Percentiles rank a stretch among this genome's conserved stretches.
Evolutionary conservation across 2,113 vertebrate genomes (phyloP).

Genomic region (Strix uralensis): DNA sequence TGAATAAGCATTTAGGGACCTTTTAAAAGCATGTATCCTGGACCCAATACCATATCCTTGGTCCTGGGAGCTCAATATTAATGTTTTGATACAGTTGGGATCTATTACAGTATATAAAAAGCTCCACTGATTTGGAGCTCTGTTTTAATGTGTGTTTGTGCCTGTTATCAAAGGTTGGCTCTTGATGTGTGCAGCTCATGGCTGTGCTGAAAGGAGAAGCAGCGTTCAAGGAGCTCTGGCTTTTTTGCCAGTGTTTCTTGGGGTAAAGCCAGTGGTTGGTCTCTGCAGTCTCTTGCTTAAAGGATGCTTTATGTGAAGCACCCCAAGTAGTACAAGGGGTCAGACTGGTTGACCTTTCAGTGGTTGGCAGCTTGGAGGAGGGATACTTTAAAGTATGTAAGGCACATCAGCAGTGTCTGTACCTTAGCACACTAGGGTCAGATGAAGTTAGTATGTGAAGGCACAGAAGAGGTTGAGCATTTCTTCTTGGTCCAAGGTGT

Average conservation of each 20-base stretch:
- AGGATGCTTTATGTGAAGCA: neutral
- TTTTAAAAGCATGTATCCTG: constrained; percentile 26
- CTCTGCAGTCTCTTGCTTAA: neutral
- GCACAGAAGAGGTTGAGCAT: neutral
- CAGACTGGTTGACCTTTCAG: neutral
- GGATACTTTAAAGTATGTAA: neutral
- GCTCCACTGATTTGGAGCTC: neutral
- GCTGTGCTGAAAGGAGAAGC: neutral
- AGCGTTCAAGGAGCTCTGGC: neutral
- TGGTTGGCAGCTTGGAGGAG: neutral
- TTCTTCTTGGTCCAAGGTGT: neutral
- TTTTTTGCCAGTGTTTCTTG: neutral
- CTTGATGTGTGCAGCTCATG: neutral
- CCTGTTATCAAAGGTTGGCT: neutral
- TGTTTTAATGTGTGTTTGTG: neutral
- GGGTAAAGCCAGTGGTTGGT: neutral
- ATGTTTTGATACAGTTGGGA: neutral
- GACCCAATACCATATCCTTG: neutral
- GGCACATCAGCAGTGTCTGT: neutral
- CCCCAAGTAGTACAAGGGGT: neutral
- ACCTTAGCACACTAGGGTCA: accelerated
- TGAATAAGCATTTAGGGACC: constrained; percentile 1
- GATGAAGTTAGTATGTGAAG: neutral
- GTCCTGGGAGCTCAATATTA: constrained; percentile 5
- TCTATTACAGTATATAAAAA: constrained; percentile 9